Evolutionary conservation across 1,140 invertebrate species (phyloP).

Genomic region (Pseudomyrmex flavicornis): DNA sequence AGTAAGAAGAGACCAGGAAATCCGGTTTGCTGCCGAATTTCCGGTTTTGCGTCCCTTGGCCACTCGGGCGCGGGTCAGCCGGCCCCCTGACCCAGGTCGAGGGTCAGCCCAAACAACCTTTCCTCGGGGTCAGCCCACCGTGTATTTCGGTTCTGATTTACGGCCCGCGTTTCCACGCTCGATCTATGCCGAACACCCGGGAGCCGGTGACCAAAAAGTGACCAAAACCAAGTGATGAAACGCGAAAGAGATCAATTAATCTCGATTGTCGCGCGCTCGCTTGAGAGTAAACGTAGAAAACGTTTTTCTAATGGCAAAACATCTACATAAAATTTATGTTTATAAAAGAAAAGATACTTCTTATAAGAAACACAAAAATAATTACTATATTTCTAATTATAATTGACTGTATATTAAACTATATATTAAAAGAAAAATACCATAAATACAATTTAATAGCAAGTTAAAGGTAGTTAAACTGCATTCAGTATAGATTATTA

Average conservation of each 20-base stretch:
- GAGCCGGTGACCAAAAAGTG: slow-evolving; percentile 47
- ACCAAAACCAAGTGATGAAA: slow-evolving; percentile 32
- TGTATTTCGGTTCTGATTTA: slow-evolving; percentile 82
- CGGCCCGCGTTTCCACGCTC: slow-evolving; percentile 74
- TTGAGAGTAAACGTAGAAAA: neutral
- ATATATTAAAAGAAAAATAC: neutral
- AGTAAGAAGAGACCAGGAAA: slow-evolving; percentile 5
- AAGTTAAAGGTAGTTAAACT: neutral
- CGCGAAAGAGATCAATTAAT: slow-evolving; percentile 52
- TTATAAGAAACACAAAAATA: neutral
- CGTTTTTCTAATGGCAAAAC: neutral
- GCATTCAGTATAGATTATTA: neutral
- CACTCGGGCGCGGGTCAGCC: slow-evolving; percentile 74
- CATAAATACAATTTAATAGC: neutral
- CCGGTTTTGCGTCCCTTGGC: slow-evolving; percentile 75
- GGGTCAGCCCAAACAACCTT: slow-evolving; percentile 85
- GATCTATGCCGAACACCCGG: slow-evolving; percentile 15
- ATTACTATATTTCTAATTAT: too few relatives aligned
- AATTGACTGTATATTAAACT: too few relatives aligned
- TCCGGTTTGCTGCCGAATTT: slow-evolving; percentile 70
- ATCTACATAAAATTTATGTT: neutral
- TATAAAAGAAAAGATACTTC: too few relatives aligned
- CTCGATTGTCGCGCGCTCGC: neutral
- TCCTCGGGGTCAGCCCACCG: slow-evolving; percentile 82
- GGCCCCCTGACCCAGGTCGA: slow-evolving; percentile 80